Evolutionary conservation across 2,113 vertebrate genomes (phyloP).

Genomic region (Cisticola juncidis): DNA sequence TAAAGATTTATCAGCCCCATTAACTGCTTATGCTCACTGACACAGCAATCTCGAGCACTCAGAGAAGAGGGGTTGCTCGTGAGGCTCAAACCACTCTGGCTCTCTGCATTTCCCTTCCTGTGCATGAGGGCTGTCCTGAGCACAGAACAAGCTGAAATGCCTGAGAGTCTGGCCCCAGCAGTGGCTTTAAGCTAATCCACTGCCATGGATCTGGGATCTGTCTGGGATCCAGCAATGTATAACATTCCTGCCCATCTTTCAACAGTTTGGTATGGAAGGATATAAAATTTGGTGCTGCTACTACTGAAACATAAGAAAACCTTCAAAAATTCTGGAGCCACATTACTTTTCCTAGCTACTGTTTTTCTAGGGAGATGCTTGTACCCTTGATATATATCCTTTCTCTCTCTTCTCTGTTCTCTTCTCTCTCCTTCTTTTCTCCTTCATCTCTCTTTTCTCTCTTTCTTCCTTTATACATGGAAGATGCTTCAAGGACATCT

Average conservation of each 20-base stretch:
- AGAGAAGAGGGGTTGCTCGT: background rate
- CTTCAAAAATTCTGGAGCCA: background rate
- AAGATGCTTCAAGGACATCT: background rate
- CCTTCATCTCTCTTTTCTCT: background rate
- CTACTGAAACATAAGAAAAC: background rate
- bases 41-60: background rate
- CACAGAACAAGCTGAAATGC: background rate
- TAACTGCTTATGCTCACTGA: slow-evolving; percentile 39
- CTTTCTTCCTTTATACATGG: background rate
- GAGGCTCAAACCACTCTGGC: background rate
- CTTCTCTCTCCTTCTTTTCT: background rate
- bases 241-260: slow-evolving; percentile 1
- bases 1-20: slow-evolving; percentile 48
- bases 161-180: background rate
- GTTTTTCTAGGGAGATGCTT: background rate
- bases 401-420: background rate
- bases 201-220: background rate
- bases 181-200: background rate
- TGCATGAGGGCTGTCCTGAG: background rate
- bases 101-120: background rate
- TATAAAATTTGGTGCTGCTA: background rate
- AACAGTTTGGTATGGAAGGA: background rate
- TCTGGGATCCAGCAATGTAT: background rate
- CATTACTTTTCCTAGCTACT: background rate
- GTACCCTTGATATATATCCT: background rate